phyloP scores from a whole-genome alignment of 1,140 invertebrate genomes.

The Leptinotarsa undecemlineata region DNA sequence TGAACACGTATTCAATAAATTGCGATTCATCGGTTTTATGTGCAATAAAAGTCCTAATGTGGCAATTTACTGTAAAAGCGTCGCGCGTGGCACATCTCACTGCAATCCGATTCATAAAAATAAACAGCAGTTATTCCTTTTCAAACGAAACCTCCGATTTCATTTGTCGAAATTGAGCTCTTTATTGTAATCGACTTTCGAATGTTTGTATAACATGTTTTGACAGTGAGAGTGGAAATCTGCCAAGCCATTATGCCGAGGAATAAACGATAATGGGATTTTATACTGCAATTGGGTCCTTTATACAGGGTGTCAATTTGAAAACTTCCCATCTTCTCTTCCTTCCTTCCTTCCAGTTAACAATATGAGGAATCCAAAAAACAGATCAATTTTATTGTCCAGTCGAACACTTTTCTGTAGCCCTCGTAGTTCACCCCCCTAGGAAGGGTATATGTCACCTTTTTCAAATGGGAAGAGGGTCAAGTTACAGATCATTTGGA shows the following conservation, averaged over 20 bases:
- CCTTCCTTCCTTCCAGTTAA: no score
- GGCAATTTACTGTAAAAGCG: not conserved
- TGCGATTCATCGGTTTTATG: not conserved
- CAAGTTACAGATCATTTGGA: no score
- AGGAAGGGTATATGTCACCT: no score
- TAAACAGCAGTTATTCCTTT: slow-evolving; percentile 3
- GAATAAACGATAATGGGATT: not conserved
- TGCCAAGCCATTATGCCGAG: not conserved
- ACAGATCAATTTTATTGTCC: no score
- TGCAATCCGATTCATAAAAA: slow-evolving; percentile 2
- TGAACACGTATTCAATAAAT: slow-evolving; percentile 8
- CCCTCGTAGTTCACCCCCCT: no score
- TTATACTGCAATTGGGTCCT: not conserved
- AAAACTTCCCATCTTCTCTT: no score
- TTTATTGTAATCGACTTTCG: not conserved
- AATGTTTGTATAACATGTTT: slow-evolving; percentile 1
- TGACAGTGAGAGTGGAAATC: not conserved
- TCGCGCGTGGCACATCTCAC: not conserved
- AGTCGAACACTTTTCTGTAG: no score
- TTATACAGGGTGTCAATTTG: no score
- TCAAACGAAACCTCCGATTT: not conserved
- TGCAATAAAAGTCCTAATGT: slow-evolving; percentile 6
- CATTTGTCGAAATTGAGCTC: not conserved
- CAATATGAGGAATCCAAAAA: no score
- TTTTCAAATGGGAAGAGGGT: no score